These are phyloP conservation scores for Drosophila anomalipes DNA, from an alignment of 2,888 invertebrate species.

Conservation along the genomic window DNA sequence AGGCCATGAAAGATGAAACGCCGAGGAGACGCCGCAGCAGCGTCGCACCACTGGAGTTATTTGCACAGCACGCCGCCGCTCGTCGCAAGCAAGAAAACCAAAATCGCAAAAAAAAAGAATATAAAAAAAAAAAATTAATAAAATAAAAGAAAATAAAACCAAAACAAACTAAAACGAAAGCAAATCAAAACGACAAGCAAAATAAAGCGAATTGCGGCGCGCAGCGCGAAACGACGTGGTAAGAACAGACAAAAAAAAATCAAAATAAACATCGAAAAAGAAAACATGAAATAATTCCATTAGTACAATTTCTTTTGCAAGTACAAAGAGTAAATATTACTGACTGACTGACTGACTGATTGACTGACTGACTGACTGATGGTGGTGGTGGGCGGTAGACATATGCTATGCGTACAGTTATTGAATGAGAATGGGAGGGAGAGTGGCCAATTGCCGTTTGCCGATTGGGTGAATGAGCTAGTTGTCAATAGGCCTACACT, in stretches of 20 bases:
- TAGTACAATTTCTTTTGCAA: slow-evolving; percentile 84
- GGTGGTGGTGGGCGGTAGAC: not conserved
- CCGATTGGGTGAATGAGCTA: not conserved
- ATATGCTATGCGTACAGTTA: slow-evolving; percentile 42
- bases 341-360: slow-evolving; percentile 8
- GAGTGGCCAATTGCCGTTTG: not conserved
- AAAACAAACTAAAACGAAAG: slow-evolving; percentile 54
- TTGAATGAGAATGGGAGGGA: slow-evolving; percentile 16
- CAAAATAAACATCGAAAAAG: slow-evolving; percentile 30
- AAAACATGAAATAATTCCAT: slow-evolving; percentile 83
- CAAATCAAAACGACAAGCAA: slow-evolving; percentile 75
- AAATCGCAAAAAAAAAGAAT: slow-evolving; percentile 6
- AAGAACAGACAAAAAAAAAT: slow-evolving; percentile 3
- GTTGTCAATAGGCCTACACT: slow-evolving; percentile 10
- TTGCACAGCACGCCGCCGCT: slow-evolving; percentile 61
- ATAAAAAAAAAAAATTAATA: slow-evolving; percentile 7
- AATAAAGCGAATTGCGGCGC: slow-evolving; percentile 67
- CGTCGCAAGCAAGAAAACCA: slow-evolving; percentile 36
- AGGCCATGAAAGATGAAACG: slow-evolving; percentile 47
- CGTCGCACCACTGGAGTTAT: slow-evolving; percentile 48
- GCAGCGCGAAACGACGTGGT: slow-evolving; percentile 25
- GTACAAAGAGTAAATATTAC: slow-evolving; percentile 83
- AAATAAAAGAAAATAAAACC: slow-evolving; percentile 1
- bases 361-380: not conserved
- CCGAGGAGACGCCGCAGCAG: slow-evolving; percentile 17